Base-by-base conservation (phyloP, 2,888 invertebrate genomes). In the Clusia tigrina region DNA sequence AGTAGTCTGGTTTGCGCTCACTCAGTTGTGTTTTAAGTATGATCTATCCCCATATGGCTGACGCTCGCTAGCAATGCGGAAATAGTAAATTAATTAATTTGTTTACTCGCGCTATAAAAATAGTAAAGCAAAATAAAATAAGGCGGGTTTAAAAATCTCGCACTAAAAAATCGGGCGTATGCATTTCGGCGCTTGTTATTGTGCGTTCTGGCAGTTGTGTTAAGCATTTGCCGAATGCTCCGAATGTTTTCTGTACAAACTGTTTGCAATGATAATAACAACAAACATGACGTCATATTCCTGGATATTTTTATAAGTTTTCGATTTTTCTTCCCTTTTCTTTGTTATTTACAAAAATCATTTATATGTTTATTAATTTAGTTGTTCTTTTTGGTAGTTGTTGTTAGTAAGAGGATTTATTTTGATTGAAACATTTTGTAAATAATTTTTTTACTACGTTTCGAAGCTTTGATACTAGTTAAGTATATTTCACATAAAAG, bases 61-160 rank as follows among this genome's bases (percentile, higher is more conserved):
- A 58, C 54, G 58, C 52, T 51, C 60, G 57, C 62, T 62, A 20
- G 17, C 62, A 64, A 66, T 60, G 66, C 66, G 66, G 66, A 66
- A 66, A 66, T 63, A 54, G 63, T 55, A 63, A 66, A 66, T 63
- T 63, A 58, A 58, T 63, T 63, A 55, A 54, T 37, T 58, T 52
- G 37, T 53, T 52, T 52, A 3, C 58, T 37, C 52, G 32, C 23
- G 22, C 51, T n/a, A n/a, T n/a, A n/a, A n/a, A n/a, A n/a, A n/a
- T n/a, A n/a, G n/a, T n/a, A n/a, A n/a, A n/a, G n/a, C n/a, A n/a
- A n/a, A n/a, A n/a, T n/a, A n/a, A n/a, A n/a, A n/a, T n/a, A n/a
- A n/a, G n/a, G n/a, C n/a, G n/a, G n/a, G n/a, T n/a, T n/a, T n/a
- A n/a, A n/a, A n/a, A n/a, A n/a, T n/a, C n/a, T n/a, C n/a, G n/a